phyloP scores from a whole-genome alignment of 2,113 vertebrate species.

The Vimba vimba region DNA sequence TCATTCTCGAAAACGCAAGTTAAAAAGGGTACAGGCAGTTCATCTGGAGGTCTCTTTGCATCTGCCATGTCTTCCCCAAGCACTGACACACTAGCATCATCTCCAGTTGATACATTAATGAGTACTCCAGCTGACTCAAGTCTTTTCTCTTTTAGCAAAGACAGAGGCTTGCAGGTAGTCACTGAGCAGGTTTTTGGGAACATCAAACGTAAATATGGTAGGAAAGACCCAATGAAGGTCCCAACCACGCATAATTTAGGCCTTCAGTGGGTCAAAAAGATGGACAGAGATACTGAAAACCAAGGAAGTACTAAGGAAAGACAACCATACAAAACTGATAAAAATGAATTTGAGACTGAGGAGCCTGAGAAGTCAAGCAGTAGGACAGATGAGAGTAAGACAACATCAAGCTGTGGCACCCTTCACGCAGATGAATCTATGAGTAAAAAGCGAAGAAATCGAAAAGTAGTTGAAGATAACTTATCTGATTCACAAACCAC shows the following conservation, averaged over 20 bases:
- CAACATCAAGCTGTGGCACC: slow-evolving; percentile 72
- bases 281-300: slow-evolving; percentile 83
- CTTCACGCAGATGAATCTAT: slow-evolving; percentile 85
- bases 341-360: slow-evolving; percentile 66
- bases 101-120: slow-evolving; percentile 55
- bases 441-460: slow-evolving; percentile 88
- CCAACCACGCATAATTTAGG: slow-evolving; percentile 80
- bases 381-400: slow-evolving; percentile 78
- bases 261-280: slow-evolving; percentile 84
- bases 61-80: slow-evolving; percentile 54
- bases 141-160: slow-evolving; percentile 79
- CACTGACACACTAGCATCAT: slow-evolving; percentile 71
- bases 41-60: slow-evolving; percentile 74
- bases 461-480: slow-evolving; percentile 82
- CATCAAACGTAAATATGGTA: slow-evolving; percentile 91
- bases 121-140: slow-evolving; percentile 69
- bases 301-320: slow-evolving; percentile 82
- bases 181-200: slow-evolving; percentile 81
- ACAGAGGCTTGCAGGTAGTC: slow-evolving; percentile 81
- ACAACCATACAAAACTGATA: slow-evolving; percentile 82
- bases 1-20: slow-evolving; percentile 82
- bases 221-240: slow-evolving; percentile 85
- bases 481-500: slow-evolving; percentile 75
- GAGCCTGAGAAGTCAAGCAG: slow-evolving; percentile 75
- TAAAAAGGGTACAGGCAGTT: slow-evolving; percentile 77